phyloP scores from a whole-genome alignment of 2,888 invertebrate species.

The Hedya salicella region DNA sequence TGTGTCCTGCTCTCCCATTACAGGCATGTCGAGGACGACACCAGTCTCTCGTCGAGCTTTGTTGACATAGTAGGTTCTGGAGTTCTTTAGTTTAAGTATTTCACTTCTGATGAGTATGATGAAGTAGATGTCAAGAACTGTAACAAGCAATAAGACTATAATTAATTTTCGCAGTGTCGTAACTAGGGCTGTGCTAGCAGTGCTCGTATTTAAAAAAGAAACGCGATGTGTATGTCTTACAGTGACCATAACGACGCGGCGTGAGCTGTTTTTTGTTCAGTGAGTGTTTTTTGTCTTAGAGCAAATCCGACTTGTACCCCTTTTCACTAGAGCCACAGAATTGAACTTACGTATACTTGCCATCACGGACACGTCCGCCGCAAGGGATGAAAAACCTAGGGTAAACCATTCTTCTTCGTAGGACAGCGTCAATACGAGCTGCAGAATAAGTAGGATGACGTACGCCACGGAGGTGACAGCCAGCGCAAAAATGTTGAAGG shows the following conservation, averaged over 20 bases:
- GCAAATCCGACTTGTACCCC: too few relatives aligned
- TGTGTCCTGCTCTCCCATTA: background rate
- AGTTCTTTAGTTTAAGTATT: slow-evolving; percentile 7
- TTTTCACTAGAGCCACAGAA: background rate
- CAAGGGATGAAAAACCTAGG: background rate
- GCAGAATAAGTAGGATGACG: slow-evolving; percentile 2
- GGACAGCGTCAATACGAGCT: background rate
- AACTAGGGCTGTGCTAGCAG: too few relatives aligned
- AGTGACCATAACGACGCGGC: too few relatives aligned
- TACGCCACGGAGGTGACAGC: background rate
- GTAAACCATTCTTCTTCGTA: slow-evolving; percentile 9
- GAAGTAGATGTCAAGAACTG: slow-evolving; percentile 30
- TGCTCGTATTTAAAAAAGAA: too few relatives aligned
- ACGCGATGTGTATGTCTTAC: too few relatives aligned
- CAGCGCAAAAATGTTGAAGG: slow-evolving; percentile 40
- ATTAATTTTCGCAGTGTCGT: background rate
- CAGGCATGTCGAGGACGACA: slow-evolving; percentile 9
- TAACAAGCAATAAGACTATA: background rate
- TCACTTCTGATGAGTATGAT: slow-evolving; percentile 25
- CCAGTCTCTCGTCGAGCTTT: background rate
- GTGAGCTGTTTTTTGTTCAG: too few relatives aligned
- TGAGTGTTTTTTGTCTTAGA: too few relatives aligned
- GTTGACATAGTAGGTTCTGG: slow-evolving; percentile 15
- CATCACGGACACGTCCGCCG: background rate
- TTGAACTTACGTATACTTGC: slow-evolving; percentile 11